Evolutionary conservation across 2,888 invertebrate genomes (phyloP).

Genomic region (Archips crataeganus): DNA sequence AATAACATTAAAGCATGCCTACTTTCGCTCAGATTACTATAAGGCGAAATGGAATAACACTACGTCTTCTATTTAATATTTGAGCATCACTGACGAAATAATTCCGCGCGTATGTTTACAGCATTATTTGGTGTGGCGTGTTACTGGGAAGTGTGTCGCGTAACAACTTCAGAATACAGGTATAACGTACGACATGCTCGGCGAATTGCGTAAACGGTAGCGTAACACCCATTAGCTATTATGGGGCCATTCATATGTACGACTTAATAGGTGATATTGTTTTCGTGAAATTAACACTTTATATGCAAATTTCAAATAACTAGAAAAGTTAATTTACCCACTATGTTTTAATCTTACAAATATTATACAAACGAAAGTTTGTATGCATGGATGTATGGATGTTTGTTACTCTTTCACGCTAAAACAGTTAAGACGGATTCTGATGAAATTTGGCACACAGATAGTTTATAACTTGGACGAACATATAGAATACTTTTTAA

Average conservation of each 20-base stretch:
- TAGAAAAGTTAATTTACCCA: too few species aligned
- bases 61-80: not conserved
- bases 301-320: not conserved
- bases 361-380: too few species aligned
- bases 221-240: conserved; percentile 1
- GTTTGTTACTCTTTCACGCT: too few species aligned
- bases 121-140: not conserved
- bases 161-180: conserved; percentile 8
- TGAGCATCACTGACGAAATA: not conserved
- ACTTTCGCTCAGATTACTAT: too few species aligned
- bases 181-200: not conserved
- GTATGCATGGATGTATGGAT: too few species aligned
- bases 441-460: too few species aligned
- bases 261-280: not conserved
- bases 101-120: not conserved
- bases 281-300: not conserved
- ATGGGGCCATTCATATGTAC: not conserved
- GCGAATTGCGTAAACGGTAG: not conserved
- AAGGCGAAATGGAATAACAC: too few species aligned
- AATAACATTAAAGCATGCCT: too few species aligned
- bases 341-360: too few species aligned
- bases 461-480: too few species aligned
- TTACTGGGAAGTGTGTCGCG: not conserved
- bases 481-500: too few species aligned
- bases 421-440: too few species aligned